phyloP scores from a whole-genome alignment of 2,797 vertebrate species.

The Pogonophryne albipinna region DNA sequence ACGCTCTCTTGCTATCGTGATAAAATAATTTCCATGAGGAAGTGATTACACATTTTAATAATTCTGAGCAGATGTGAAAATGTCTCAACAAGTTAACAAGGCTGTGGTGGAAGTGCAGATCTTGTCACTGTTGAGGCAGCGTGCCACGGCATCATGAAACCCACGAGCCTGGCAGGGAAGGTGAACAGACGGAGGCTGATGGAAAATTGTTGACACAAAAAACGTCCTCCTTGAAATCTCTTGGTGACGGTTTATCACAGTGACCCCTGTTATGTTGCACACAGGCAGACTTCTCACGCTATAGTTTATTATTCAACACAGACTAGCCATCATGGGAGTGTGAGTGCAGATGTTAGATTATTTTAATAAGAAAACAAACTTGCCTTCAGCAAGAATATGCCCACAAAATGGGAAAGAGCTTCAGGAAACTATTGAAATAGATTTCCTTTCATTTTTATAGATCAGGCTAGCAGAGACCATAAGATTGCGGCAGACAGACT shows the following conservation, averaged over 20 bases:
- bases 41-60: slow-evolving; percentile 82
- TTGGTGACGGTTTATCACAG: slow-evolving; percentile 17
- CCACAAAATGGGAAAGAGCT: slow-evolving; percentile 14
- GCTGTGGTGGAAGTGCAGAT: slow-evolving; percentile 62
- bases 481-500: neutral
- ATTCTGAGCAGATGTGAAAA: slow-evolving; percentile 86
- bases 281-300: slow-evolving; percentile 15
- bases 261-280: slow-evolving; percentile 27
- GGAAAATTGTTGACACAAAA: neutral
- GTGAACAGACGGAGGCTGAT: slow-evolving; percentile 17
- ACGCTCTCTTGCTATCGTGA: slow-evolving; percentile 64
- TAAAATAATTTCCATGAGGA: slow-evolving; percentile 83
- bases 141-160: neutral
- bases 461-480: slow-evolving; percentile 11
- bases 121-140: slow-evolving; percentile 35
- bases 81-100: slow-evolving; percentile 82
- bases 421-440: slow-evolving; percentile 24
- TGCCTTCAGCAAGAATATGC: slow-evolving; percentile 19
- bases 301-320: slow-evolving; percentile 3
- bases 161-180: neutral
- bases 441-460: slow-evolving; percentile 24
- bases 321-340: neutral
- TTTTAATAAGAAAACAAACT: slow-evolving; percentile 24
- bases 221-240: slow-evolving; percentile 13
- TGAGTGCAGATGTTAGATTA: slow-evolving; percentile 34